phyloP scores from a whole-genome alignment of 2,797 vertebrate species.

The Lithobates sylvaticus region DNA sequence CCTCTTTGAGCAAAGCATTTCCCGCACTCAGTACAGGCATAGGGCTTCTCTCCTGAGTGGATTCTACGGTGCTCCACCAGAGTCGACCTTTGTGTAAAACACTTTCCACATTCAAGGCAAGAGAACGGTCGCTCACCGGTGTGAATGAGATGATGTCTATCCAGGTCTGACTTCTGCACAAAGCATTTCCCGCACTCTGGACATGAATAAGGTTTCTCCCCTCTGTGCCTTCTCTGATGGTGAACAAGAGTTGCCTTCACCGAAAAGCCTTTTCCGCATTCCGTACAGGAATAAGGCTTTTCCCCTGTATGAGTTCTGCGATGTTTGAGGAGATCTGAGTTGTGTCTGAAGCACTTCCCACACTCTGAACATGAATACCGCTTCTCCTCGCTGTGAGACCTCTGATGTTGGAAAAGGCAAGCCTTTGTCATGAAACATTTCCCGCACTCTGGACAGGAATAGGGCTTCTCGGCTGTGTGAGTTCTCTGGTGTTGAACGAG shows the following conservation, averaged over 20 bases:
- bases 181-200: background rate
- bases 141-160: slow-evolving; percentile 66
- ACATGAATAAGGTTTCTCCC: background rate
- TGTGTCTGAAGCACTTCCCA: slow-evolving; percentile 33
- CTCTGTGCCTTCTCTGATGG: background rate
- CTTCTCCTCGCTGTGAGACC: slow-evolving; percentile 50
- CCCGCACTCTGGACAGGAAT: slow-evolving; percentile 41
- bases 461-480: slow-evolving; percentile 68
- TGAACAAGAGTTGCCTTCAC: background rate
- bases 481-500: slow-evolving; percentile 75
- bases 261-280: background rate
- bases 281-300: slow-evolving; percentile 65
- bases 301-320: slow-evolving; percentile 63
- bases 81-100: background rate
- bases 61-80: slow-evolving; percentile 6
- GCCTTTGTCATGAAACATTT: slow-evolving; percentile 51
- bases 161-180: slow-evolving; percentile 62
- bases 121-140: slow-evolving; percentile 64
- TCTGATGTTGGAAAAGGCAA: slow-evolving; percentile 11
- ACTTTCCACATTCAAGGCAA: slow-evolving; percentile 1
- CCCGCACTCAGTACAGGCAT: slow-evolving; percentile 61
- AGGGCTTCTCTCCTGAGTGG: slow-evolving; percentile 31
- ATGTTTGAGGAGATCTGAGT: slow-evolving; percentile 63
- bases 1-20: slow-evolving; percentile 55
- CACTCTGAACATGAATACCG: slow-evolving; percentile 59